Evolutionary conservation across 1,140 invertebrate species (phyloP).

Genomic region (Lanistes nyassanus): DNA sequence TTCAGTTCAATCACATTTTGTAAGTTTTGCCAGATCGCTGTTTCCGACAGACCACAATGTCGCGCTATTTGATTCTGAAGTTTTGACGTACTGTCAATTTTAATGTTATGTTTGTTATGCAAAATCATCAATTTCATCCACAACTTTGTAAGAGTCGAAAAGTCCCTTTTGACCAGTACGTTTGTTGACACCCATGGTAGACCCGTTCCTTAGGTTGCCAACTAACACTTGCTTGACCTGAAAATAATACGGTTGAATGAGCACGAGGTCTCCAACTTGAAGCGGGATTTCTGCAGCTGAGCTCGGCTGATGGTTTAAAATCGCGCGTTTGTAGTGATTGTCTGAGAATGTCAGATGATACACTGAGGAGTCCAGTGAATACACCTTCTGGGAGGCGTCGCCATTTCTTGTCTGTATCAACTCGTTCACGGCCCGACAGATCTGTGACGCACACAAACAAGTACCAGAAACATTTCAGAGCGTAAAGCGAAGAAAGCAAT

Average conservation of each 20-base stretch:
- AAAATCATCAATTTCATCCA: conserved; percentile 50
- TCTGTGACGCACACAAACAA: conserved; percentile 71
- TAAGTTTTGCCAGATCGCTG: too few relatives aligned
- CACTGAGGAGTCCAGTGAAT: conserved; percentile 95
- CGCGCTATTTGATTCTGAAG: too few relatives aligned
- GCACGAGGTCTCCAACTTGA: conserved; percentile 82
- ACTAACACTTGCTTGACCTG: conserved; percentile 63
- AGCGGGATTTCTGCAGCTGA: conserved; percentile 78
- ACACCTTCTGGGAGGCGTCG: conserved; percentile 85
- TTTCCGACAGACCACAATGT: too few relatives aligned
- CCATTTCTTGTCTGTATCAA: conserved; percentile 91
- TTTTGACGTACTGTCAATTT: too few relatives aligned
- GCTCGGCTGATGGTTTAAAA: conserved; percentile 68
- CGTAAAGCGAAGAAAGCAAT: too few relatives aligned
- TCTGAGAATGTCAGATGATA: conserved; percentile 93
- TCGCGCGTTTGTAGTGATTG: conserved; percentile 82
- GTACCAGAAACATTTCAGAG: too few relatives aligned
- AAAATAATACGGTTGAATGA: conserved; percentile 69
- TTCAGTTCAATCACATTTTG: too few relatives aligned
- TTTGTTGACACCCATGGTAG: conserved; percentile 85
- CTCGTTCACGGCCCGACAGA: conserved; percentile 95
- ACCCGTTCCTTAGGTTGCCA: conserved; percentile 98
- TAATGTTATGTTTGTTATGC: too few relatives aligned
- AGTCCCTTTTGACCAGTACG: conserved; percentile 75
- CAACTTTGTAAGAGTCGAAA: conserved; percentile 69